A percentile compares a stretch with the other conserved stretches of the same genome.
Conservation (phyloP, 2,797 vertebrate species). For the Gallinago solitaria region DNA sequence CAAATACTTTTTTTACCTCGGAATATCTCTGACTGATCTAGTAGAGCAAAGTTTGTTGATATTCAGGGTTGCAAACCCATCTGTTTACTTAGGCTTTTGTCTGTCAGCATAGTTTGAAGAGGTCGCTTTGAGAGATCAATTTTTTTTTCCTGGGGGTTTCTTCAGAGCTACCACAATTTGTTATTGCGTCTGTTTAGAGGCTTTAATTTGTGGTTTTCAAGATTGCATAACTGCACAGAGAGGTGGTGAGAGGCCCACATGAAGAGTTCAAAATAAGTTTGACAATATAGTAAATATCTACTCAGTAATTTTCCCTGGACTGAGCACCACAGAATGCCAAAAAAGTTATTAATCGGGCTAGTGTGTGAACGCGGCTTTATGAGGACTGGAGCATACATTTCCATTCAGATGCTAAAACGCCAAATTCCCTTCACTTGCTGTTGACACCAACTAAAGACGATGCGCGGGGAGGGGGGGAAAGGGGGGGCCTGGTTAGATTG, state of each 20-base stretch:
- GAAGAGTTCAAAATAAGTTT: constrained; percentile 66
- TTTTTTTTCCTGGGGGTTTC: constrained; percentile 67
- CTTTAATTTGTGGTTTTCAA: constrained; percentile 69
- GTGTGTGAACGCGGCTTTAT: constrained; percentile 15
- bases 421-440: neutral
- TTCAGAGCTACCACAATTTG: constrained; percentile 64
- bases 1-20: neutral
- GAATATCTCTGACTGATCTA: constrained; percentile 30
- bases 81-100: constrained; percentile 70
- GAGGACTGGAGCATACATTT: neutral
- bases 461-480: neutral
- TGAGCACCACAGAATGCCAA: constrained; percentile 10
- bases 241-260: constrained; percentile 68
- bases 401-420: constrained; percentile 11
- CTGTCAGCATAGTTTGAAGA: constrained; percentile 63
- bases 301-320: constrained; percentile 68
- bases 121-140: constrained; percentile 55
- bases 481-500: neutral
- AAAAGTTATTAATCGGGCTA: constrained; percentile 37
- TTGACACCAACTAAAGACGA: neutral
- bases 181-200: constrained; percentile 51
- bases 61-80: constrained; percentile 53
- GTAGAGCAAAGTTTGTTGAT: constrained; percentile 70
- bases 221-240: constrained; percentile 66
- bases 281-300: constrained; percentile 65